phyloP scores from a whole-genome alignment of 1,140 invertebrate species.

The Papilio polyxenes region DNA sequence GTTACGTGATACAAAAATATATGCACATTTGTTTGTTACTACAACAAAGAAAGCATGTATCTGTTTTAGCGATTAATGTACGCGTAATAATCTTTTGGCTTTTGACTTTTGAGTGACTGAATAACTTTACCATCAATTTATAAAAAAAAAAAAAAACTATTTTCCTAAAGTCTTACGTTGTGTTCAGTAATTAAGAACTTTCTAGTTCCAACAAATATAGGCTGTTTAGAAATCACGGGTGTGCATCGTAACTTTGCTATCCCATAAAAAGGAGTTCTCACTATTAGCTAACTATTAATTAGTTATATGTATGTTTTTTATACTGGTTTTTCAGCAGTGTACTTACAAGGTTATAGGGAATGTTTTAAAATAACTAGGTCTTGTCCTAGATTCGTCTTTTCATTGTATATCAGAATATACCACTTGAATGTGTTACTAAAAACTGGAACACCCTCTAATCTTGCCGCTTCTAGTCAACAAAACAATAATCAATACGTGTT shows the following conservation, averaged over 20 bases:
- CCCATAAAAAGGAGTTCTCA: neutral
- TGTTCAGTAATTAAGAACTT: neutral
- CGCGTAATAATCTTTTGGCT: too few species aligned
- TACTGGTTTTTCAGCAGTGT: too few species aligned
- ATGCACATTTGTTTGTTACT: too few species aligned
- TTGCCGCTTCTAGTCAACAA: neutral
- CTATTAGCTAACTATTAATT: neutral
- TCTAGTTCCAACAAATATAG: neutral
- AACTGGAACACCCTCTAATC: neutral
- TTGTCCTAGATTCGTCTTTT: neutral
- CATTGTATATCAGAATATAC: neutral
- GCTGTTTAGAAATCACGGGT: neutral
- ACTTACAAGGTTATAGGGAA: too few species aligned
- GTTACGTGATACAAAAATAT: too few species aligned
- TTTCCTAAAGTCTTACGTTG: neutral
- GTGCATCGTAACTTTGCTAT: neutral
- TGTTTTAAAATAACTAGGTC: neutral
- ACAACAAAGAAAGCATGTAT: too few species aligned
- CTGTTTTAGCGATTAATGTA: too few species aligned
- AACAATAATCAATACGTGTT: slow-evolving; percentile 20
- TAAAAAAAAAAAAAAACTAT: too few species aligned
- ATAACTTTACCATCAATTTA: too few species aligned
- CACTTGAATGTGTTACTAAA: neutral
- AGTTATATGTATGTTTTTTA: too few species aligned
- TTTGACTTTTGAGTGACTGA: too few species aligned